Conservation (phyloP, 2,888 invertebrate species). For the Erebia palarica region DNA sequence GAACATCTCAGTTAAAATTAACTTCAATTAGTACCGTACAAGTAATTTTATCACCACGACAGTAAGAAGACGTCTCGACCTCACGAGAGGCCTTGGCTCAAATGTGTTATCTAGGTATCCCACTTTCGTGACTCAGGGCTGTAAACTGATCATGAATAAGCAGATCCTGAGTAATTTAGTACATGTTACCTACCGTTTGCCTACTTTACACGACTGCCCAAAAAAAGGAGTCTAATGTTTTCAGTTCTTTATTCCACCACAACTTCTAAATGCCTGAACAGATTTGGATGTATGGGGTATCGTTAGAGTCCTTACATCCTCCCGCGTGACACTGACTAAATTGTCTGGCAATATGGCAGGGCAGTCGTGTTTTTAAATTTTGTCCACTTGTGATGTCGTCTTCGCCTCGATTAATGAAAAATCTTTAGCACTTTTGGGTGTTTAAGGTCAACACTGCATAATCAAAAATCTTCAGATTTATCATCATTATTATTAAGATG, state of each 20-base stretch:
- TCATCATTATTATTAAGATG: neutral
- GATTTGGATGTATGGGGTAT: too few relatives aligned
- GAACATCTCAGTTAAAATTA: constrained; percentile 21
- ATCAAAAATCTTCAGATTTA: neutral
- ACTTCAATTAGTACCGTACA: constrained; percentile 12
- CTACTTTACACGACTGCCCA: neutral
- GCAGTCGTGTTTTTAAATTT: too few relatives aligned
- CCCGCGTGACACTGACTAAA: too few relatives aligned
- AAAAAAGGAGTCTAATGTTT: too few relatives aligned
- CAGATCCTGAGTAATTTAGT: constrained; percentile 38
- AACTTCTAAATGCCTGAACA: too few relatives aligned
- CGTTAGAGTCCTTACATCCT: too few relatives aligned
- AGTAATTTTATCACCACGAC: constrained; percentile 25
- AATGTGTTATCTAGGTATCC: constrained; percentile 37
- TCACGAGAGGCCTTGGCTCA: constrained; percentile 30
- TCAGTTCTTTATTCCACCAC: too few relatives aligned
- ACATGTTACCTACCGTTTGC: constrained; percentile 20
- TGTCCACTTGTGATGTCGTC: too few relatives aligned
- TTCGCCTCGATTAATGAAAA: too few relatives aligned
- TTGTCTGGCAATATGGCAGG: too few relatives aligned
- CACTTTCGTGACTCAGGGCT: constrained; percentile 28
- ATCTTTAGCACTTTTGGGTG: neutral
- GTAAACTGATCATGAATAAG: constrained; percentile 37
- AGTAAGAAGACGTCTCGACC: constrained; percentile 20
- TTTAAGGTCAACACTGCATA: neutral